These are phyloP conservation scores for Neodiprion fabricii DNA, from an alignment of 1,140 invertebrate genomes.

Conservation along the genomic window DNA sequence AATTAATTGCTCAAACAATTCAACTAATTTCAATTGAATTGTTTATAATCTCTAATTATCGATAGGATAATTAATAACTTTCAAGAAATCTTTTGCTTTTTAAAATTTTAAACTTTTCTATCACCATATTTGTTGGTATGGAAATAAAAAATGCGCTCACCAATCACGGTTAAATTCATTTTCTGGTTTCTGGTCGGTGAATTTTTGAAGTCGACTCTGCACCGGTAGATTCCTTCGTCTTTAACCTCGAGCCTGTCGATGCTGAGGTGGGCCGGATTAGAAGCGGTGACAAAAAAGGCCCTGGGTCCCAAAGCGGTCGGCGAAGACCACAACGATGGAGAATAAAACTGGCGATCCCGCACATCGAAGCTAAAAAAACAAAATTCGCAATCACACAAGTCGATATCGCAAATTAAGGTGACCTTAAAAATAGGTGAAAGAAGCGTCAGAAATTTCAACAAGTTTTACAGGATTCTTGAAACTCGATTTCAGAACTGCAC, in stretches of 20 bases:
- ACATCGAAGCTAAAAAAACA: constrained; percentile 54
- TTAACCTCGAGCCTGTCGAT: constrained; percentile 59
- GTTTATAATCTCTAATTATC: too few species aligned
- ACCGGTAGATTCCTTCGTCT: constrained; percentile 66
- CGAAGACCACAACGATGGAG: constrained; percentile 56
- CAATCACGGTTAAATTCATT: constrained; percentile 66
- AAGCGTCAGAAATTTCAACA: too few species aligned
- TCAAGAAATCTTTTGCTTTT: too few species aligned
- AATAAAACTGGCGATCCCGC: constrained; percentile 44
- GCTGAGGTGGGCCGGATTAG: constrained; percentile 60
- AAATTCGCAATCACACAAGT: constrained; percentile 5
- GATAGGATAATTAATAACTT: too few species aligned
- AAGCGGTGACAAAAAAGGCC: constrained; percentile 57
- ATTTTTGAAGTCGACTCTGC: constrained; percentile 67
- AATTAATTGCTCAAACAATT: too few species aligned
- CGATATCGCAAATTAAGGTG: too few species aligned
- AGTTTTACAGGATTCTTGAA: too few species aligned
- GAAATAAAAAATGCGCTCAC: constrained; percentile 48
- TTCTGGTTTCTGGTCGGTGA: constrained; percentile 65
- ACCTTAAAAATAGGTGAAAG: too few species aligned
- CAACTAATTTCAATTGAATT: too few species aligned
- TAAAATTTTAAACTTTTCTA: too few species aligned
- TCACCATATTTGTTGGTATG: constrained; percentile 29
- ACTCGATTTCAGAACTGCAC: too few species aligned
- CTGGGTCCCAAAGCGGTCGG: constrained; percentile 51